Evolutionary conservation across 1,140 invertebrate genomes (phyloP).

Genomic region (Melanaphis sacchari): DNA sequence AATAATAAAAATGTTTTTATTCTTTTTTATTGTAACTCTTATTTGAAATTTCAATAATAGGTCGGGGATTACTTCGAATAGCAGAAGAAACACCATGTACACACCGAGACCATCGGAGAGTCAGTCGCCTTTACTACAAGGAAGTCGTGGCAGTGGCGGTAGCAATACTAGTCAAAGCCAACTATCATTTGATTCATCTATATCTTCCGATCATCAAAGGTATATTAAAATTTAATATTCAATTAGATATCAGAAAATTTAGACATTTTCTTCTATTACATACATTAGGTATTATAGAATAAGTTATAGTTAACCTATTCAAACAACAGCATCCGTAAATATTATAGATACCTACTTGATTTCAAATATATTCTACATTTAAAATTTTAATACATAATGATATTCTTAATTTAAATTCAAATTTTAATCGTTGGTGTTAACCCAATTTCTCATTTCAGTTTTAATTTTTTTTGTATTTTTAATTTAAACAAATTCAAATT

Average conservation of each 20-base stretch:
- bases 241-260: neutral
- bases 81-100: slow-evolving; percentile 60
- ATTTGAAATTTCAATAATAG: neutral
- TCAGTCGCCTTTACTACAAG: slow-evolving; percentile 71
- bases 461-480: too few species aligned
- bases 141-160: slow-evolving; percentile 60
- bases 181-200: slow-evolving; percentile 38
- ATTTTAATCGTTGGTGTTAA: neutral
- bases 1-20: neutral
- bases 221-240: neutral
- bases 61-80: slow-evolving; percentile 53
- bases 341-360: neutral
- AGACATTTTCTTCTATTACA: neutral
- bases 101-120: slow-evolving; percentile 68
- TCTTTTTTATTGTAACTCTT: neutral
- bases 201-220: slow-evolving; percentile 36
- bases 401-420: too few species aligned
- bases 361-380: neutral
- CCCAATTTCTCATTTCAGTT: neutral
- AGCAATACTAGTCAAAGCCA: slow-evolving; percentile 56
- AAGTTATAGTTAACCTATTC: neutral
- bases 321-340: too few species aligned
- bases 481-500: too few species aligned
- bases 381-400: neutral
- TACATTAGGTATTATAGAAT: neutral